These are phyloP conservation scores for Notechis scutatus DNA, from an alignment of 2,113 vertebrate genomes.

Conservation along the genomic window DNA sequence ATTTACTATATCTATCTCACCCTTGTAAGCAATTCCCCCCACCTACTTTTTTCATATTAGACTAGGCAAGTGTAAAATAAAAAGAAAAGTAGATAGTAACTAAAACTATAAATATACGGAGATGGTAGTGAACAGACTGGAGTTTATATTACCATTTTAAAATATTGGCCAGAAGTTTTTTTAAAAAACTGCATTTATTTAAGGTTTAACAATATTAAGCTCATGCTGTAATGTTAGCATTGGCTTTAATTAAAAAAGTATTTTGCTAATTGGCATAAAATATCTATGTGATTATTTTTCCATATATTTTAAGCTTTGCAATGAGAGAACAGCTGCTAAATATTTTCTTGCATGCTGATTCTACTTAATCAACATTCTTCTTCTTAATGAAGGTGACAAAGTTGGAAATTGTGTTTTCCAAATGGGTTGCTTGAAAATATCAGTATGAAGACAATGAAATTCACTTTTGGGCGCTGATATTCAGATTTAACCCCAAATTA, in stretches of 20 bases:
- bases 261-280: slow-evolving; percentile 66
- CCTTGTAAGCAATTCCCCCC: slow-evolving; percentile 23
- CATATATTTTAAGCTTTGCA: slow-evolving; percentile 48
- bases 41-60: background rate
- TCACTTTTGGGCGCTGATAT: slow-evolving; percentile 48
- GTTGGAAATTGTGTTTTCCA: slow-evolving; percentile 38
- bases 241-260: slow-evolving; percentile 51
- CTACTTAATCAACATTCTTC: slow-evolving; percentile 45
- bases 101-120: slow-evolving; percentile 15
- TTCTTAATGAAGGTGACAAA: slow-evolving; percentile 34
- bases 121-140: background rate
- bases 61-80: background rate
- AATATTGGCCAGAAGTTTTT: slow-evolving; percentile 41
- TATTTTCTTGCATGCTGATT: slow-evolving; percentile 58
- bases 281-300: slow-evolving; percentile 56
- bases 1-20: slow-evolving; percentile 53
- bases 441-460: slow-evolving; percentile 39
- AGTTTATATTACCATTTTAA: slow-evolving; percentile 46
- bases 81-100: slow-evolving; percentile 44
- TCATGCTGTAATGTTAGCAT: slow-evolving; percentile 26
- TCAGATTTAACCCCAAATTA: slow-evolving; percentile 35
- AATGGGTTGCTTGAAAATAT: slow-evolving; percentile 46
- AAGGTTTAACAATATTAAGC: slow-evolving; percentile 44
- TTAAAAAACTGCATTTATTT: slow-evolving; percentile 47
- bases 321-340: slow-evolving; percentile 54